A percentile compares a stretch with the other conserved stretches of the same genome.
phyloP scores from a whole-genome alignment of 2,797 vertebrate species.

The Zenarchopterus dispar region DNA sequence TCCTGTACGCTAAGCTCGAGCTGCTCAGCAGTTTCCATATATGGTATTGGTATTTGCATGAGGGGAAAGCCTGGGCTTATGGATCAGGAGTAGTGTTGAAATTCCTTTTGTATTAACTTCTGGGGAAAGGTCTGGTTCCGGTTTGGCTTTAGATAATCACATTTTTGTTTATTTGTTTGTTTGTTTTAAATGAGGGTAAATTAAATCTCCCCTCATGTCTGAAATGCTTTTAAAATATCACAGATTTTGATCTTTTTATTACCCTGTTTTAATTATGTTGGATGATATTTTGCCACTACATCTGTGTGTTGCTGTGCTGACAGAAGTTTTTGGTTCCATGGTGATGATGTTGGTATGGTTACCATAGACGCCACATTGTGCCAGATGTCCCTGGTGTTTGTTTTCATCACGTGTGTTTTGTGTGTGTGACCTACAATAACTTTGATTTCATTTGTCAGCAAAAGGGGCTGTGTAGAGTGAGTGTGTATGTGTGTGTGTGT shows the following conservation, averaged over 20 bases:
- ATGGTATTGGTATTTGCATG: slow-evolving; percentile 88
- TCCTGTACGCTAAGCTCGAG: slow-evolving; percentile 79
- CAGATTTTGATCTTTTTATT: slow-evolving; percentile 11
- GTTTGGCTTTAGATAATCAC: slow-evolving; percentile 51
- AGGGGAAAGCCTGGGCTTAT: slow-evolving; percentile 76
- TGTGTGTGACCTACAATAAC: slow-evolving; percentile 3
- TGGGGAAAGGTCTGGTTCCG: slow-evolving; percentile 69
- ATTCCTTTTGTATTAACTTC: slow-evolving; percentile 78
- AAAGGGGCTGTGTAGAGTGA: neutral
- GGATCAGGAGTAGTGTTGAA: slow-evolving; percentile 78
- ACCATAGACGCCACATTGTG: slow-evolving; percentile 38
- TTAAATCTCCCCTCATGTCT: slow-evolving; percentile 8
- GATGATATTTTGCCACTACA: slow-evolving; percentile 15
- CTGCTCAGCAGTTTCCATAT: slow-evolving; percentile 82
- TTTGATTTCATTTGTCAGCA: neutral
- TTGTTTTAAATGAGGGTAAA: slow-evolving; percentile 20
- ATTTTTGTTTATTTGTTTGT: slow-evolving; percentile 1
- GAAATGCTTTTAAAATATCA: neutral
- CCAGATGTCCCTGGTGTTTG: slow-evolving; percentile 39
- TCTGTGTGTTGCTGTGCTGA: slow-evolving; percentile 34
- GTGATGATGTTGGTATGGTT: slow-evolving; percentile 61
- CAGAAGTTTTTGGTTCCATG: slow-evolving; percentile 46
- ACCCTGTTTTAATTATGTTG: slow-evolving; percentile 17
- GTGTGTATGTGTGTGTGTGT: too few species aligned
- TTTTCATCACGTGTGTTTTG: slow-evolving; percentile 18